These are phyloP conservation scores for Oscheius myriophilus DNA, from an alignment of 2,888 invertebrate genomes.

Conservation along the genomic window DNA sequence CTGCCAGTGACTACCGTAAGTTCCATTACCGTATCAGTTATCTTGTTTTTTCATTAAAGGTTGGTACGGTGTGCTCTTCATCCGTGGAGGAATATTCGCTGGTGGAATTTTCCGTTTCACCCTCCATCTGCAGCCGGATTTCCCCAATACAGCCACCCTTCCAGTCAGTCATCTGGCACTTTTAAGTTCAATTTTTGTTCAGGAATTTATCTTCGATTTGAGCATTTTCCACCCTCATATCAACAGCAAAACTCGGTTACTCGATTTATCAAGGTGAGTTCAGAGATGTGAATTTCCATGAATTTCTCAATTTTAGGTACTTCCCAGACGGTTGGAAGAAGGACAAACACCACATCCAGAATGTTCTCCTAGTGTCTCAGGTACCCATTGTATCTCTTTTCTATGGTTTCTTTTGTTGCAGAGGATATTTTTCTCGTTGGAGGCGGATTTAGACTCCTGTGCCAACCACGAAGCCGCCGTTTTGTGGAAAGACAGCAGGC, in stretches of 20 bases:
- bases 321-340: conserved; percentile 62
- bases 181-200: conserved; percentile 8
- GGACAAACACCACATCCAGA: conserved; percentile 53
- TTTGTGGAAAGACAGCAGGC: conserved; percentile 51
- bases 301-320: conserved; percentile 28
- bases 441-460: conserved; percentile 41
- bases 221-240: conserved; percentile 55
- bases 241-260: conserved; percentile 30
- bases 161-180: conserved; percentile 73
- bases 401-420: conserved; percentile 27
- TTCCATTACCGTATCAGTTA: conserved; percentile 3
- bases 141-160: conserved; percentile 82
- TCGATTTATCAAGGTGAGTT: conserved; percentile 39
- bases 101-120: conserved; percentile 90
- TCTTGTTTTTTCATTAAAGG: conserved; percentile 78
- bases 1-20: conserved; percentile 29
- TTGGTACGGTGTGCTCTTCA: conserved; percentile 90
- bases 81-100: conserved; percentile 86
- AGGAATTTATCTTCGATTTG: conserved; percentile 41
- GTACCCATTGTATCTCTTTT: conserved; percentile 27
- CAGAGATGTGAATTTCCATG: conserved; percentile 3
- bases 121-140: conserved; percentile 85
- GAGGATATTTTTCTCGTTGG: conserved; percentile 55
- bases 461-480: conserved; percentile 56
- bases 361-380: conserved; percentile 55